Evolutionary conservation across 92 coral and sea anemone genomes (phyloP).

Genomic region (Blastomussa wellsi): DNA sequence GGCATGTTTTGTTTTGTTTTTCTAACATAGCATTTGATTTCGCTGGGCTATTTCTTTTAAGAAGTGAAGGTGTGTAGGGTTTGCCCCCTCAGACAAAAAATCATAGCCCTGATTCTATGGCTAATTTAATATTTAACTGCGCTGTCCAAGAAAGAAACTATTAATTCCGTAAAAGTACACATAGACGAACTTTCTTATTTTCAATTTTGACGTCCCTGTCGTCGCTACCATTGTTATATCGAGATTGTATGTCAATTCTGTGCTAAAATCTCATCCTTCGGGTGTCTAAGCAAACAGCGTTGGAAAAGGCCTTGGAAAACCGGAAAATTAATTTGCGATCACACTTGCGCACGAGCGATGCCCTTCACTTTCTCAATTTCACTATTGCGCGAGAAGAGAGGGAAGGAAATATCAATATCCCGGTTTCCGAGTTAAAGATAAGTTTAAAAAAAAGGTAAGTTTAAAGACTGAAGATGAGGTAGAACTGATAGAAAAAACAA

Average conservation of each 20-base stretch:
- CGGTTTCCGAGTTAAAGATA: not conserved
- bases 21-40: too few species aligned
- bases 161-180: not conserved
- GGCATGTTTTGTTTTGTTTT: too few species aligned
- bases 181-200: not conserved
- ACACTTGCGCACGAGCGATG: not conserved
- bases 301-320: not conserved
- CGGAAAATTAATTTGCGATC: not conserved
- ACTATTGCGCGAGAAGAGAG: not conserved
- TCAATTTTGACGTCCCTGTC: not conserved
- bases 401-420: not conserved
- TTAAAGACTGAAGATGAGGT: not conserved
- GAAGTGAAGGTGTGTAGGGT: too few species aligned
- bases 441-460: not conserved
- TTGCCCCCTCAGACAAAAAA: too few species aligned
- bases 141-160: not conserved
- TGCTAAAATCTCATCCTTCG: not conserved
- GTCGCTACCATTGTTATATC: not conserved
- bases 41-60: too few species aligned
- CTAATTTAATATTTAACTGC: not conserved
- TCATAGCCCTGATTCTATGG: too few species aligned
- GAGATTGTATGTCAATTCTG: not conserved
- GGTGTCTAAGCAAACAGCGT: not conserved
- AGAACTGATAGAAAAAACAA: not conserved
- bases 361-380: not conserved